Evolutionary conservation across 2,113 vertebrate species (phyloP).

Genomic region (Macquaria australasica): DNA sequence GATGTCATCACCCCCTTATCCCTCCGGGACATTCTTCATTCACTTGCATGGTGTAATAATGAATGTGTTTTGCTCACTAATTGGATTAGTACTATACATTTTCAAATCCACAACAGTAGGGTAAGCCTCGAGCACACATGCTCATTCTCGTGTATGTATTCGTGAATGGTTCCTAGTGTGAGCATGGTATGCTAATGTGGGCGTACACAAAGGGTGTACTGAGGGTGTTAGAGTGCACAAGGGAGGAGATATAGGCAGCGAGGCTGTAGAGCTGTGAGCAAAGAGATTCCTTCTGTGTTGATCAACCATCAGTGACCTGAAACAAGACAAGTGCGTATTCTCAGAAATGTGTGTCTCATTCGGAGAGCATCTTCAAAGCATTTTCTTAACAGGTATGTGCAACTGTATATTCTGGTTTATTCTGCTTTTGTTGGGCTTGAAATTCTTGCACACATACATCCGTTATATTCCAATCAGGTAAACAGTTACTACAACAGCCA

Average conservation of each 20-base stretch:
- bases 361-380: conserved; percentile 21
- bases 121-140: conserved; percentile 50
- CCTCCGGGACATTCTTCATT: conserved; percentile 37
- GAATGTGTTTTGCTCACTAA: conserved; percentile 58
- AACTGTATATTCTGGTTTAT: neutral
- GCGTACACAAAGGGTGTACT: conserved; percentile 4
- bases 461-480: neutral
- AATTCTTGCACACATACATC: neutral
- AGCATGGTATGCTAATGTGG: conserved; percentile 47
- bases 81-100: conserved; percentile 68
- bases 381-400: conserved; percentile 65
- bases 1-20: conserved; percentile 4
- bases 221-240: conserved; percentile 29
- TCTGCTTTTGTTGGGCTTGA: conserved; percentile 1
- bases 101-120: conserved; percentile 55
- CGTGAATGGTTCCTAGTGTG: conserved; percentile 23
- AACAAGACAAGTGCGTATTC: conserved; percentile 5
- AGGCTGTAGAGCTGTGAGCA: conserved; percentile 15
- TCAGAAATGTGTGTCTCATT: conserved; percentile 5
- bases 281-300: conserved; percentile 17
- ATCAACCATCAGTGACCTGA: conserved; percentile 23
- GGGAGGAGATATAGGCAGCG: conserved; percentile 16
- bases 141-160: neutral
- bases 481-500: neutral
- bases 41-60: conserved; percentile 28